Percentiles rank a stretch among this genome's conserved stretches.
phyloP scores from a whole-genome alignment of 1,140 invertebrate genomes.

The Popillia japonica region DNA sequence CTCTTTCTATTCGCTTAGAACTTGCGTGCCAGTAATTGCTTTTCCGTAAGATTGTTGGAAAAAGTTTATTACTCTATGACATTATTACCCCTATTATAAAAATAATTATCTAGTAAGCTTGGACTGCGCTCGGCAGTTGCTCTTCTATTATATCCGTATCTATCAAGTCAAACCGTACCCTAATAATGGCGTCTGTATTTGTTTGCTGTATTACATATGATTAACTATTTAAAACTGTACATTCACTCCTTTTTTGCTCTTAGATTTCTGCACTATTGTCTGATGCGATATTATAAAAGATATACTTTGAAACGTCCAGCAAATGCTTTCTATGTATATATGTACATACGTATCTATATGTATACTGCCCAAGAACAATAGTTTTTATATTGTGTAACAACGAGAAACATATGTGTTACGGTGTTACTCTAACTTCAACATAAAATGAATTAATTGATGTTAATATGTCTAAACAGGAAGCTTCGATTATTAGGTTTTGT shows the following conservation, averaged over 20 bases:
- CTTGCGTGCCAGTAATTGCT: conserved; percentile 25
- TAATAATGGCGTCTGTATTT: neutral
- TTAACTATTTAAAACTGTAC: neutral
- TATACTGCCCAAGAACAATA: neutral
- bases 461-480: neutral
- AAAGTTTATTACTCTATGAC: conserved; percentile 28
- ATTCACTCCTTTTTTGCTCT: no score
- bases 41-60: conserved; percentile 19
- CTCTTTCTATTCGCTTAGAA: neutral
- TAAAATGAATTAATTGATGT: conserved; percentile 4
- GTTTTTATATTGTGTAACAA: neutral
- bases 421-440: neutral
- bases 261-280: no score
- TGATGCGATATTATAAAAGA: neutral
- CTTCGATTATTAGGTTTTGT: neutral
- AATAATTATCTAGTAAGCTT: conserved; percentile 6
- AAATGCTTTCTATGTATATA: neutral
- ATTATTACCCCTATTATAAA: conserved; percentile 16
- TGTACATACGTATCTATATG: no score
- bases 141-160: neutral
- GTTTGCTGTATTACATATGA: neutral
- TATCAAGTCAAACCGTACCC: neutral
- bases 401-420: neutral
- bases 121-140: neutral
- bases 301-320: neutral